Evolutionary conservation across 2,888 invertebrate species (phyloP), one percentile per base, ranked within the genome.

Genomic region (Linnaemya vulpina): DNA sequence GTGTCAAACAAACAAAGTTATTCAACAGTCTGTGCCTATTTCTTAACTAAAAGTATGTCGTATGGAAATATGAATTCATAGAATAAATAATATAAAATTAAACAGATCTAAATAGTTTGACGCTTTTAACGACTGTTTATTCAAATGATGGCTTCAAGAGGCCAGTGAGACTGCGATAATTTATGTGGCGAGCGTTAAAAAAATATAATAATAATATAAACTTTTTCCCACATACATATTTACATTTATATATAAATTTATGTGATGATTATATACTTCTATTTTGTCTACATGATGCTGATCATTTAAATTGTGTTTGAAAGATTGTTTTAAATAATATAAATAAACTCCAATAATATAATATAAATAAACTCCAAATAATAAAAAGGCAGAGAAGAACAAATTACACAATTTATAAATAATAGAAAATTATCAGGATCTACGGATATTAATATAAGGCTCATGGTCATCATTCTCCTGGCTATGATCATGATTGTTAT

Each of bases 371-470:
- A 25, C 55, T 55, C 0, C 13, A 30, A 30, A 30, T 30, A 30
- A 30, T 5, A 15, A 15, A 55, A 8, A 40, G 1, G 3, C 9
- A 40, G 0, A 1, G 3, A 51, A 3, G 51, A 22, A 51, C 22
- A 25, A n/a, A 22, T 7, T 5, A 62, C 13, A 9, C 13, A 25
- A 25, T 53, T 25, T 17, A 51, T 13, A 30, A 5, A 40, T 40
- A 22, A 5, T 30, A 62, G 49, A 63, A 40, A 43, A 17, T 25
- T 75, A 17, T 53, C 65, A 75, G 43, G 43, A 65, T 75, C 63
- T 53, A 63, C 40, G 75, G 25, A 51, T 55, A 55, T 55, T 15
- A 30, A 30, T 15, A 55, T 20, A 15, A 13, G 25, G 13, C 1
- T 35, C 35, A 40, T 4, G 38, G 0, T 43, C 20, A 9, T 55